phyloP scores from a whole-genome alignment of 2,797 vertebrate species.

The Mastacembelus armatus region DNA sequence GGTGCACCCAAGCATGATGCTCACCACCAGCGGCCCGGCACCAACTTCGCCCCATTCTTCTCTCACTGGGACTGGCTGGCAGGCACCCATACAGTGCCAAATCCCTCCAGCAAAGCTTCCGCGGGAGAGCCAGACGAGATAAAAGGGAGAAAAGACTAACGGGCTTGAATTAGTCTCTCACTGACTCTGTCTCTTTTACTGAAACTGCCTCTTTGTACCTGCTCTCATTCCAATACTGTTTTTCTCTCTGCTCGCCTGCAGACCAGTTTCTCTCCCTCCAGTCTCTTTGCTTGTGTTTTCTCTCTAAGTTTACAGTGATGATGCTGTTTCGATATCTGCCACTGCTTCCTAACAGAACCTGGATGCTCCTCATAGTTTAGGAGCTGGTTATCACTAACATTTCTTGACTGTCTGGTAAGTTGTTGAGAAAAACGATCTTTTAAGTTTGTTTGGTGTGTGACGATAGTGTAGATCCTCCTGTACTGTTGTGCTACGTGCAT shows the following conservation, averaged over 20 bases:
- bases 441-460: slow-evolving; percentile 1
- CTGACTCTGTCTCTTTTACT: slow-evolving; percentile 38
- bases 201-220: slow-evolving; percentile 28
- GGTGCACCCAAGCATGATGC: slow-evolving; percentile 83
- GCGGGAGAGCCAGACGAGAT: slow-evolving; percentile 46
- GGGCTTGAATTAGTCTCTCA: slow-evolving; percentile 46
- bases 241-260: not conserved
- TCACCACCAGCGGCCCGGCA: slow-evolving; percentile 84
- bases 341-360: slow-evolving; percentile 25
- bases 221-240: slow-evolving; percentile 12
- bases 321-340: not conserved
- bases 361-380: slow-evolving; percentile 13
- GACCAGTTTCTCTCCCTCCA: not conserved
- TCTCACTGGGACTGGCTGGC: slow-evolving; percentile 87
- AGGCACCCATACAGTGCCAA: slow-evolving; percentile 72
- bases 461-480: slow-evolving; percentile 6
- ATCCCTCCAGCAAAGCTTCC: slow-evolving; percentile 33
- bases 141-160: slow-evolving; percentile 64
- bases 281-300: too few relatives aligned
- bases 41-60: slow-evolving; percentile 88
- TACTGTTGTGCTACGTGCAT: slow-evolving; percentile 16
- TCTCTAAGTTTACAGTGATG: not conserved
- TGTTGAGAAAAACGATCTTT: not conserved
- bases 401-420: slow-evolving; percentile 18
- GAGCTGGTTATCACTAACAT: slow-evolving; percentile 28